A percentile compares a stretch with the other conserved stretches of the same genome.
phyloP scores from a whole-genome alignment of 2,797 vertebrate species.

The Acipenser ruthenus region DNA sequence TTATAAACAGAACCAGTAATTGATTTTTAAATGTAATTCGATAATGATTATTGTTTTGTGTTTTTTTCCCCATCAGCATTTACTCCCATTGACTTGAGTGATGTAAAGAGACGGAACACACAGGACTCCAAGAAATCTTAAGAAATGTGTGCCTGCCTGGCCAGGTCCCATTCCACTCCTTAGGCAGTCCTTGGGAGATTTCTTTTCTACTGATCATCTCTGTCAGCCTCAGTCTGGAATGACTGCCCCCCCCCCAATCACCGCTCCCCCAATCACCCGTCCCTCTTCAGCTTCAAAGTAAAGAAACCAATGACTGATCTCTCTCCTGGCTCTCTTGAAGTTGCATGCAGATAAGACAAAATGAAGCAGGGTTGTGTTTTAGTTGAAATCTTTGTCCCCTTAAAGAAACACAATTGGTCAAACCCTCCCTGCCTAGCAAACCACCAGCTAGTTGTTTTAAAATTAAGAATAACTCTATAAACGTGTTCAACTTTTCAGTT shows the following conservation, averaged over 20 bases:
- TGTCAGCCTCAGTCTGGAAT: constrained; percentile 40
- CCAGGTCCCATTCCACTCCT: constrained; percentile 26
- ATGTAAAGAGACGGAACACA: constrained; percentile 87
- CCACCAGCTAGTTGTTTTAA: no score
- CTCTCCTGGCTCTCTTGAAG: constrained; percentile 23
- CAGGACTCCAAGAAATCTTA: constrained; percentile 95
- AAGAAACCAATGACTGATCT: neutral
- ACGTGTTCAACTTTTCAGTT: no score
- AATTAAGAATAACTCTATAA: neutral
- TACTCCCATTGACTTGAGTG: constrained; percentile 89
- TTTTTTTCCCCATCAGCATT: constrained; percentile 63
- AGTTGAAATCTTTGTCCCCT: constrained; percentile 31
- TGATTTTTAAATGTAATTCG: no score
- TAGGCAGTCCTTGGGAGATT: constrained; percentile 38
- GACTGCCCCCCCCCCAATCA: constrained; percentile 37
- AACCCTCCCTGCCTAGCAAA: constrained; percentile 20
- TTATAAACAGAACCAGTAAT: neutral
- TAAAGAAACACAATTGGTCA: constrained; percentile 21
- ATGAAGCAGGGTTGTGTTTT: no score
- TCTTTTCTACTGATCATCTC: constrained; percentile 45
- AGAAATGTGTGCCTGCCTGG: constrained; percentile 29
- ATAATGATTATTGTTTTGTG: neutral
- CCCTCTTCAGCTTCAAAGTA: neutral
- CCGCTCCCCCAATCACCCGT: constrained; percentile 29
- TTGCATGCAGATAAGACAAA: no score